A percentile compares a stretch with the other conserved stretches of the same genome.
phyloP scores from a whole-genome alignment of 2,888 invertebrate genomes.

The Fragum sueziense region DNA sequence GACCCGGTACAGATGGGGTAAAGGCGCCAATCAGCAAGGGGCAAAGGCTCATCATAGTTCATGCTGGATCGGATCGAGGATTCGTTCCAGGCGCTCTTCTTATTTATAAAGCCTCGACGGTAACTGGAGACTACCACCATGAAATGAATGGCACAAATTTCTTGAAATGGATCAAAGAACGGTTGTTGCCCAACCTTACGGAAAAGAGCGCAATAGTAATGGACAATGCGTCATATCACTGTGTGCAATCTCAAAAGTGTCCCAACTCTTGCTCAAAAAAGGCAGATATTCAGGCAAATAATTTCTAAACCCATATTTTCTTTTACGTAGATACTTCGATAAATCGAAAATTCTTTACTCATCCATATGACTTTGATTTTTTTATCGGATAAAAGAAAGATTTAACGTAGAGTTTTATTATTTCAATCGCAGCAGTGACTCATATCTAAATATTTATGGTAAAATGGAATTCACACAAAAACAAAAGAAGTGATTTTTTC shows the following conservation, averaged over 20 bases:
- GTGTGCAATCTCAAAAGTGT: not conserved
- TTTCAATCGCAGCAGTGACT: not conserved
- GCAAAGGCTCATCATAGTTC: slow-evolving; percentile 31
- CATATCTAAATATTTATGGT: not conserved
- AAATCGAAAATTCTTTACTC: not conserved
- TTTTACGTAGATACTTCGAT: not conserved
- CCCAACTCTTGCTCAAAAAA: not conserved
- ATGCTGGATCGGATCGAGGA: slow-evolving; percentile 20
- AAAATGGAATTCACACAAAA: not conserved
- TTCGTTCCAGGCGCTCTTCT: slow-evolving; percentile 18
- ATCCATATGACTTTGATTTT: not conserved
- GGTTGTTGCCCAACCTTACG: not conserved
- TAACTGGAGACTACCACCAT: slow-evolving; percentile 16
- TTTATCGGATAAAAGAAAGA: not conserved
- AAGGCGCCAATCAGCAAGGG: not conserved
- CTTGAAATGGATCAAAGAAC: slow-evolving; percentile 4
- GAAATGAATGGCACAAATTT: slow-evolving; percentile 21
- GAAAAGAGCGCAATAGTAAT: slow-evolving; percentile 15
- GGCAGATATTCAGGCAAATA: slow-evolving; percentile 22
- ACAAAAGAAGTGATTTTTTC: not conserved
- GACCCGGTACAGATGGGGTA: not conserved
- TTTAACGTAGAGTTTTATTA: not conserved
- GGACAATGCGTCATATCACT: slow-evolving; percentile 24
- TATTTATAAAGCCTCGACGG: slow-evolving; percentile 2
- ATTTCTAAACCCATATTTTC: not conserved